A percentile compares a stretch with the other conserved stretches of the same genome.
These are phyloP conservation scores for Monoplex corrugatus DNA, from an alignment of 2,888 invertebrate genomes.

Conservation along the genomic window DNA sequence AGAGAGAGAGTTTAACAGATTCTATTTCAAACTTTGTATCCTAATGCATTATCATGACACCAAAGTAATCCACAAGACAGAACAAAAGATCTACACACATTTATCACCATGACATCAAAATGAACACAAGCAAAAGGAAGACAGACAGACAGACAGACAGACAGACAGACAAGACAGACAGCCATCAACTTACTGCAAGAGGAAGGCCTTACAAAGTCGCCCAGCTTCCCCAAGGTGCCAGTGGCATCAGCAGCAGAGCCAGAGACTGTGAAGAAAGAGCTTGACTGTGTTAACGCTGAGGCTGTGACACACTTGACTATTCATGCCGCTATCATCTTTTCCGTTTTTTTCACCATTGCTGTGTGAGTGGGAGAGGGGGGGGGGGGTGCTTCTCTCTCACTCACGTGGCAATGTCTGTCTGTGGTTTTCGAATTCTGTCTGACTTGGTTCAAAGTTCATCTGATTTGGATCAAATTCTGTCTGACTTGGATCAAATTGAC, in stretches of 20 bases:
- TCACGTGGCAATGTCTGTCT: background rate
- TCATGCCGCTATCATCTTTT: background rate
- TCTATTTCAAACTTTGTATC: too few species aligned
- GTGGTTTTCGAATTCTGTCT: background rate
- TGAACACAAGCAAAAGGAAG: background rate
- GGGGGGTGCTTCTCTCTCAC: background rate
- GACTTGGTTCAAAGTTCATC: too few species aligned
- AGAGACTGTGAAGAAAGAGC: constrained; percentile 41
- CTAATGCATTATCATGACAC: too few species aligned
- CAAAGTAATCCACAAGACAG: background rate
- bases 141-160: too few species aligned
- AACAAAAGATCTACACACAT: background rate
- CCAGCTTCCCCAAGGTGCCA: background rate
- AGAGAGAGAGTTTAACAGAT: too few species aligned
- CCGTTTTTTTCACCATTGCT: background rate
- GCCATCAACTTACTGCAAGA: background rate
- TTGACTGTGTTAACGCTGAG: background rate
- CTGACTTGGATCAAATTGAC: too few species aligned
- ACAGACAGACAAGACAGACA: background rate
- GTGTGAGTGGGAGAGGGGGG: background rate
- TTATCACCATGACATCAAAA: too few species aligned
- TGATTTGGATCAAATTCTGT: too few species aligned
- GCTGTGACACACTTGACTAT: background rate
- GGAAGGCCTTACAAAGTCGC: background rate
- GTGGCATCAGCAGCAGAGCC: background rate